Percentiles rank a stretch among this genome's conserved stretches.
Conservation (phyloP, 2,113 vertebrate genomes). For the Nyctibius bracteatus region DNA sequence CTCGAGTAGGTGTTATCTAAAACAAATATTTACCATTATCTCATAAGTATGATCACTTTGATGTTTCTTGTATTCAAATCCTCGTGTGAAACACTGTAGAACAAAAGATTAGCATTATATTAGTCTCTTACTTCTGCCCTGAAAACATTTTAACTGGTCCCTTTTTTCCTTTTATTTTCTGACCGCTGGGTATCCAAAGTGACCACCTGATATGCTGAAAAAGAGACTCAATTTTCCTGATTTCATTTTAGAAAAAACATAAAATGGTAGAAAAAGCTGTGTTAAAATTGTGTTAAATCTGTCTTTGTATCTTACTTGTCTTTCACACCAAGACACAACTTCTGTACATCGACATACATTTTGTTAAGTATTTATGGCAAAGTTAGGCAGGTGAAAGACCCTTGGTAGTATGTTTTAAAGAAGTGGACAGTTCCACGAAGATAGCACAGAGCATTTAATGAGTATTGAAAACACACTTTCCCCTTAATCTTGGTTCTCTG, state of each 20-base stretch:
- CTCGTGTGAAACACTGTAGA: slow-evolving; percentile 92
- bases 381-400: neutral
- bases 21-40: slow-evolving; percentile 87
- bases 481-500: neutral
- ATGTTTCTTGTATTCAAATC: slow-evolving; percentile 97
- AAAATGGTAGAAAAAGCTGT: neutral
- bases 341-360: neutral
- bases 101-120: slow-evolving; percentile 13
- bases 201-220: neutral
- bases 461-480: neutral
- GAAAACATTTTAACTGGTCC: neutral
- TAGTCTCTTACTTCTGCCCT: neutral
- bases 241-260: neutral
- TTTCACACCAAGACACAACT: neutral
- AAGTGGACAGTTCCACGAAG: neutral
- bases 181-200: neutral
- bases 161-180: neutral
- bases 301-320: neutral
- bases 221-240: neutral
- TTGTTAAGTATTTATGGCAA: neutral
- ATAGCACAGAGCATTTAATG: neutral
- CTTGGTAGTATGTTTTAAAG: neutral
- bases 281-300: neutral
- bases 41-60: slow-evolving; percentile 97
- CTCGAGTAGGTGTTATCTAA: neutral